Evolutionary conservation across 2,113 vertebrate genomes (phyloP).

Genomic region (Anser cygnoides): DNA sequence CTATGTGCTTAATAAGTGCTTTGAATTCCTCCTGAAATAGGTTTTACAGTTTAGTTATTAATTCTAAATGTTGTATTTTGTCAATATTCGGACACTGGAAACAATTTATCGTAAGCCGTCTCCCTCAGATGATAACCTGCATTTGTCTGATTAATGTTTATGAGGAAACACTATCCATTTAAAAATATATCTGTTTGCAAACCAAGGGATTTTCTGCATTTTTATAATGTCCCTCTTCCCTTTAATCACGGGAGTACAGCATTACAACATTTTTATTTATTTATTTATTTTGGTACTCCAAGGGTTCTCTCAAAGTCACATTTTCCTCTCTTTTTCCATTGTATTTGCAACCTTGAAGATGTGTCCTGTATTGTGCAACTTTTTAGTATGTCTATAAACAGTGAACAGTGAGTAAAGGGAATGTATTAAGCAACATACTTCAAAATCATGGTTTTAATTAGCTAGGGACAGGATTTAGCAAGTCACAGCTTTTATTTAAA

Average conservation of each 20-base stretch:
- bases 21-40: background rate
- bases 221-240: background rate
- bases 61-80: background rate
- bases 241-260: background rate
- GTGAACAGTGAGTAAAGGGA: conserved; percentile 22
- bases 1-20: background rate
- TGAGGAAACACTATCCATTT: background rate
- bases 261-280: background rate
- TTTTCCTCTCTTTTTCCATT: background rate
- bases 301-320: background rate
- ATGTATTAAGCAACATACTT: conserved; percentile 27
- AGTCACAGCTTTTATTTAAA: conserved; percentile 69
- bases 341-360: background rate
- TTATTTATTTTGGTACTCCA: background rate
- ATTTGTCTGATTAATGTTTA: background rate
- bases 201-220: background rate
- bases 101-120: background rate
- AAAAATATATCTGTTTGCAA: background rate
- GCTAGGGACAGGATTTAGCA: conserved; percentile 67
- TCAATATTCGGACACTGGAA: background rate
- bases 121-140: background rate
- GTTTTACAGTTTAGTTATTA: background rate
- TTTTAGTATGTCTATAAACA: background rate
- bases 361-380: background rate
- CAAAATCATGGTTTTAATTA: conserved; percentile 56